Conservation (phyloP, 2,113 vertebrate genomes). For the Oncorhynchus gorbuscha region DNA sequence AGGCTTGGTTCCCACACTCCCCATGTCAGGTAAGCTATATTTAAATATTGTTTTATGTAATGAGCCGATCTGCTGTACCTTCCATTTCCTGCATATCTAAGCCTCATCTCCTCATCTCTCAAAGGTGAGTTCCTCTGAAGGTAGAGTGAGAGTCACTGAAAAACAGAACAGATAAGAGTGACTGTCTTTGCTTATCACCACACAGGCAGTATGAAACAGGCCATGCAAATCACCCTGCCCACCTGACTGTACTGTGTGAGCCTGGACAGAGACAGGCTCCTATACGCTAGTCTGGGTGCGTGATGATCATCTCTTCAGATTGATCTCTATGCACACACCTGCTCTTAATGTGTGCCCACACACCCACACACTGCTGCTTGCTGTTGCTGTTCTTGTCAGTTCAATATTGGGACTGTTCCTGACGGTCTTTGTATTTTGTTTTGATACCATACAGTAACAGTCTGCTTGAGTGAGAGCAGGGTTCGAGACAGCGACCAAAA, state of each 20-base stretch:
- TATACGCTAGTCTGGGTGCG: background rate
- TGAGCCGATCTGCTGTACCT: background rate
- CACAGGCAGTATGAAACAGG: background rate
- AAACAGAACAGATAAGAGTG: constrained; percentile 17
- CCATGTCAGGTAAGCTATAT: too few species aligned
- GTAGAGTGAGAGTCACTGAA: constrained; percentile 10
- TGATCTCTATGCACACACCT: constrained; percentile 8
- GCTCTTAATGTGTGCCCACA: background rate
- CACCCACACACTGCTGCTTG: background rate
- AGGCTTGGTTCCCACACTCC: too few species aligned
- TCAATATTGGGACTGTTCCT: too few species aligned
- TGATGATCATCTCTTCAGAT: background rate
- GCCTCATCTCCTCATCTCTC: background rate
- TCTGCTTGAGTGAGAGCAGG: too few species aligned
- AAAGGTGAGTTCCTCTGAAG: background rate
- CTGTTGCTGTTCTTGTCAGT: background rate
- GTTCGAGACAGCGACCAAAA: too few species aligned
- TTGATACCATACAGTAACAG: too few species aligned
- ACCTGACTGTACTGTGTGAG: background rate
- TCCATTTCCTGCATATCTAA: background rate
- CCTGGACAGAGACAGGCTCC: background rate
- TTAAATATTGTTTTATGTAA: background rate
- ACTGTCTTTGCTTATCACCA: constrained; percentile 31
- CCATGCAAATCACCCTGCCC: constrained; percentile 29
- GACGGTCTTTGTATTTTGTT: too few species aligned